Percentiles rank a stretch among this genome's conserved stretches.
Evolutionary conservation across 2,113 vertebrate genomes (phyloP).

Genomic region (Pao palembangensis): DNA sequence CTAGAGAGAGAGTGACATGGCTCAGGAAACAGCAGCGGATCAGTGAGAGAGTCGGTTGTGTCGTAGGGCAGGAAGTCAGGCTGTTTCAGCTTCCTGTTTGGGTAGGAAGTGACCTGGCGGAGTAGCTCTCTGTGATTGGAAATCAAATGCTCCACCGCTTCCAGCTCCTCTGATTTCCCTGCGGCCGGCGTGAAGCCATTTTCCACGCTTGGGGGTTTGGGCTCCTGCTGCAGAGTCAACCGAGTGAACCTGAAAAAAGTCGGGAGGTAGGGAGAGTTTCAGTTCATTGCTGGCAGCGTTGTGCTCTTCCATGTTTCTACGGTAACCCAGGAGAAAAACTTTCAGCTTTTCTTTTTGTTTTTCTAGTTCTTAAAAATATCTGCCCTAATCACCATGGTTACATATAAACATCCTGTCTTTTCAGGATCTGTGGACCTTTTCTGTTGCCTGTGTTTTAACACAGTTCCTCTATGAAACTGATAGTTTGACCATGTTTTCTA

Average conservation of each 20-base stretch:
- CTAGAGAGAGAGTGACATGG: constrained; percentile 1
- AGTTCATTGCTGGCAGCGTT: no score
- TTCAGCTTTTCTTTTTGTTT: no score
- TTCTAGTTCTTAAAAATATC: no score
- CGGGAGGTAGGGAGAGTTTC: not conserved
- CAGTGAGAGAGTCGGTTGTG: constrained; percentile 42
- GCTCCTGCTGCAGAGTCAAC: constrained; percentile 59
- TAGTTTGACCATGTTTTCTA: no score
- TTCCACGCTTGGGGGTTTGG: constrained; percentile 51
- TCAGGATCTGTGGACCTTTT: no score
- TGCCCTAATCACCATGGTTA: no score
- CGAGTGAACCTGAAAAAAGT: constrained; percentile 48
- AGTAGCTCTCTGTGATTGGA: constrained; percentile 86
- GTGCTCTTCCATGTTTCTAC: no score
- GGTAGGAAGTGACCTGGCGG: constrained; percentile 88
- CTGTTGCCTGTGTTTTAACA: no score
- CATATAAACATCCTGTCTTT: no score
- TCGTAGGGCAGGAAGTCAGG: constrained; percentile 81
- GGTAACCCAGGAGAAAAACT: no score
- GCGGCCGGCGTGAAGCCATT: constrained; percentile 73
- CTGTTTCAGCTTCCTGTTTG: constrained; percentile 82
- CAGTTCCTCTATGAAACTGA: no score
- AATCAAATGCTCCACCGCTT: constrained; percentile 85
- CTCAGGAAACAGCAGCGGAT: constrained; percentile 22
- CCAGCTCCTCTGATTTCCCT: constrained; percentile 81